Base-by-base conservation (phyloP, 2,113 vertebrate genomes). In the Datnioides undecimradiatus region DNA sequence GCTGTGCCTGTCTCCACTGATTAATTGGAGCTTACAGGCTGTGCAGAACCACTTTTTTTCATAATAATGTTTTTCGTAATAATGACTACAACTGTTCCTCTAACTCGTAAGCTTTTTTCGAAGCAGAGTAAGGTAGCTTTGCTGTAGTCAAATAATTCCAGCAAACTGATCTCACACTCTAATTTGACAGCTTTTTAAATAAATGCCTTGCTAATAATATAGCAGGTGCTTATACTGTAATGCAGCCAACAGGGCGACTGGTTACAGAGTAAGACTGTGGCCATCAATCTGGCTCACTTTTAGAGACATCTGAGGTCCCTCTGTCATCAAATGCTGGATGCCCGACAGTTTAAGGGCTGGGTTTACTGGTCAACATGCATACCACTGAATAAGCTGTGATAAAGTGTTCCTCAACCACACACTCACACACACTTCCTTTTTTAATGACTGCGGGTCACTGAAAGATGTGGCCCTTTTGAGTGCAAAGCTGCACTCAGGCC, bases 341-440 rank as follows among this genome's bases (percentile, higher is more conserved):
- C 25, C 52, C 23, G 77, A 64, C 70, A 63, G 49, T 79, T 65
- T 80, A 51, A 83, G 27, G 64, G 70, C 72, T 69, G 36, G 70
- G 46, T 63, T 79, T 81, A 83, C 55, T 73, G 65, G 58, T 54
- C 65, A 77, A 77, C 21, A 45, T 82, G 54, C 38, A 29, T 65
- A 69, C 58, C 73, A 76, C 60, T 86, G 68, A 84, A 86, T 90
- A 73, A 80, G 76, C 34, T 75, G 70, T 86, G 76, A 88, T 82
- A 87, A 86, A 88, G 76, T 83, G 62, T 69, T 88, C 58, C 72
- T 87, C 34, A 81, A 82, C 70, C 67, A 68, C 87, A 69, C 57
- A 70, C 74, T 58, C 66, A 69, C 70, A 69, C 69, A 74, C 41
- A 80, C 40, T 90, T 88, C 76, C 80, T 75, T 75, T 86, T 86